Base-by-base conservation (phyloP, 2,888 invertebrate genomes). In the Oxyteleia sp. region DNA sequence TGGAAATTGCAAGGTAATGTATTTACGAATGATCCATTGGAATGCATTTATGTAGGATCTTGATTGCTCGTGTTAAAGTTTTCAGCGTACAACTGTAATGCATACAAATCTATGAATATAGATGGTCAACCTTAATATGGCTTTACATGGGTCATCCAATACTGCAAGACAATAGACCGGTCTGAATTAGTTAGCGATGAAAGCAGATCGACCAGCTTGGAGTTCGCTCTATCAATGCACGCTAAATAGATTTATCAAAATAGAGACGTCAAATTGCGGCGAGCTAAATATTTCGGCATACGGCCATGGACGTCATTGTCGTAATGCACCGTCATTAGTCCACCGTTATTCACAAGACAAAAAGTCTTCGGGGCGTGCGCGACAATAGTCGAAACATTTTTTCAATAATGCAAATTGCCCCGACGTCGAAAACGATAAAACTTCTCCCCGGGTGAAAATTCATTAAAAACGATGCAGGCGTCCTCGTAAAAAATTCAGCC, bases 91-190 rank as follows among this genome's bases (percentile, higher is more conserved):
- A 64, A 82, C 82, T 71, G 82, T 76, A 76, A 82, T 82, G 76
- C 82, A 82, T 64, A 82, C 71, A 71, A 64, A 82, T 76, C 76
- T 82, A 76, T 82, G 82, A 82, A 82, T 82, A 82, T 82, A 82
- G 82, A 82, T 82, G 71, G 64, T 57, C 63, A 71, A 32, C 82
- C 81, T 81, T 81, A 81, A 81, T 75, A 64, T 75, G 55, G 75
- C 81, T 81, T 45, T 81, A 81, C 81, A 75, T 23, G 68, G 81
- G 61, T 74, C 74, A 55, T 74, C 74, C 74, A 74, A 74, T 74
- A 55, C 81, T 57, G 74, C 75, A 81, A 81, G 75, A 81, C 81
- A 81, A 81, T 81, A 81, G 81, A 47, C 45, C 75, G 35, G 45
- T 63, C 64, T 71, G 82, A 82, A 82, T 82, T 75, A 76, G 71